Conservation (phyloP, 2,888 invertebrate genomes). For the Syrphus vitripennis region DNA sequence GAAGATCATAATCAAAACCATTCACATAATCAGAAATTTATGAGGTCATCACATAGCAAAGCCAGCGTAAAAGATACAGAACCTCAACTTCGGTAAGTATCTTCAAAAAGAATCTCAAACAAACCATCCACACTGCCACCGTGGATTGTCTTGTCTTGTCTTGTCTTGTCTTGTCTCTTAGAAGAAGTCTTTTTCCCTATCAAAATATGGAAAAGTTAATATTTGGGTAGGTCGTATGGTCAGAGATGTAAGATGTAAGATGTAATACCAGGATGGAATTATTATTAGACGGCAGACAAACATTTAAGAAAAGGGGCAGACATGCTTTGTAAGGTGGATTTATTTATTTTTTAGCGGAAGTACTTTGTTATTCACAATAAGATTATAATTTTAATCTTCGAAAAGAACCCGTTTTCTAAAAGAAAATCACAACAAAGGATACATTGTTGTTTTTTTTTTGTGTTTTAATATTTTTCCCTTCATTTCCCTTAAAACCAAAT, state of each 20-base stretch:
- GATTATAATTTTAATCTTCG: constrained; percentile 44
- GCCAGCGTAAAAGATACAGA: constrained; percentile 20
- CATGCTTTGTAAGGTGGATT: constrained; percentile 7
- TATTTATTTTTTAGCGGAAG: constrained; percentile 12
- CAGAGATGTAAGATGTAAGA: constrained; percentile 27
- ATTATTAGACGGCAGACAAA: constrained; percentile 1
- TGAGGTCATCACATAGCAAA: constrained; percentile 40
- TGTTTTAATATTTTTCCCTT: neutral
- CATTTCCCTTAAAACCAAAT: neutral
- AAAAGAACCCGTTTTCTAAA: neutral
- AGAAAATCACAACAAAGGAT: constrained; percentile 33
- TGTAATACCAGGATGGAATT: constrained; percentile 30
- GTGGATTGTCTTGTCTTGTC: neutral
- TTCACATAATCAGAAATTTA: constrained; percentile 51
- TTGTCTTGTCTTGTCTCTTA: neutral
- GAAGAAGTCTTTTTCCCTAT: constrained; percentile 29
- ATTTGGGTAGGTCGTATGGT: constrained; percentile 69
- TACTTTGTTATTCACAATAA: constrained; percentile 47
- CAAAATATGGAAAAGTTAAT: constrained; percentile 56
- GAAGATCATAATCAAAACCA: constrained; percentile 48
- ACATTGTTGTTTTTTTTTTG: neutral
- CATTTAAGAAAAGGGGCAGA: neutral
- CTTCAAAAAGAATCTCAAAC: constrained; percentile 41
- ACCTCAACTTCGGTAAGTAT: constrained; percentile 14
- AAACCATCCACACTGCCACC: constrained; percentile 15